Evolutionary conservation across 2,113 vertebrate species (phyloP).

Genomic region (Rhizomys pruinosus): DNA sequence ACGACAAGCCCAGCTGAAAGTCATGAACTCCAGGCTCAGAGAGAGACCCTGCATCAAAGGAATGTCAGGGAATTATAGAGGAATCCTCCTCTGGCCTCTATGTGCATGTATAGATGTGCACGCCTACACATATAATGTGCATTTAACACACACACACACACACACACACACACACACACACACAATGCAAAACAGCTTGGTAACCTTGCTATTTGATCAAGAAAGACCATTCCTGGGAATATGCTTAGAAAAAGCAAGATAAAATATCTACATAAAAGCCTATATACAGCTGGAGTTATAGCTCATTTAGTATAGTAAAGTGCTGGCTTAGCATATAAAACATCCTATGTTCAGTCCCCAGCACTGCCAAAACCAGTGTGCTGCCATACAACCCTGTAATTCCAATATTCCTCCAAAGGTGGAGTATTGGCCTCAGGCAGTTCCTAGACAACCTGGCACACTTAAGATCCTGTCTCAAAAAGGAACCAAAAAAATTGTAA

Average conservation of each 20-base stretch:
- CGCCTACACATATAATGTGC: neutral
- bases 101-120: neutral
- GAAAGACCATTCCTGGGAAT: neutral
- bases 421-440: neutral
- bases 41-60: neutral
- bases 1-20: neutral
- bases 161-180: neutral
- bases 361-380: too few species aligned
- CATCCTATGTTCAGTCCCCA: neutral
- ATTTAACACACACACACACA: neutral
- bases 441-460: neutral
- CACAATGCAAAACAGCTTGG: neutral
- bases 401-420: neutral
- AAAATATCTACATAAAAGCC: neutral
- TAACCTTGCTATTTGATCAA: neutral
- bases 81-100: neutral
- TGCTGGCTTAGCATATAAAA: neutral
- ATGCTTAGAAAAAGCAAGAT: neutral
- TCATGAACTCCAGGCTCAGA: neutral
- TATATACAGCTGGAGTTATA: neutral
- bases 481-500: neutral
- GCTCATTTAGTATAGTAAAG: neutral
- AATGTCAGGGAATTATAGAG: neutral
- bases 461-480: neutral
- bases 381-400: neutral